Evolutionary conservation across 1,140 invertebrate genomes (phyloP).

Genomic region (Hormaphis cornu): DNA sequence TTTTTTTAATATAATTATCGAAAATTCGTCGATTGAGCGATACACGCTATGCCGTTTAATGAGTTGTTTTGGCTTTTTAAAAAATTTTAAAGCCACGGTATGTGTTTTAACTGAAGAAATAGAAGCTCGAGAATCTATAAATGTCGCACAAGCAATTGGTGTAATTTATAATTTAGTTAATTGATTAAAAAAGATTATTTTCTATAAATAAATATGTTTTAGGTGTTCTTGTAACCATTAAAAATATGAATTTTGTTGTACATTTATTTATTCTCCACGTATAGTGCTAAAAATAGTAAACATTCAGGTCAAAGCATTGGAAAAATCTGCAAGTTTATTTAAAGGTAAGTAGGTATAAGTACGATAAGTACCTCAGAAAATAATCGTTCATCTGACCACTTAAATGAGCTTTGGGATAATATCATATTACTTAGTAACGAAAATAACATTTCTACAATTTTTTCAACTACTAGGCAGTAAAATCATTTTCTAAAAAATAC

Average conservation of each 20-base stretch:
- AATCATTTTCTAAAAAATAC: too few relatives aligned
- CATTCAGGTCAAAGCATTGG: neutral
- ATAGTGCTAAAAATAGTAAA: neutral
- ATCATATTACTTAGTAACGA: neutral
- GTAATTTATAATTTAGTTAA: neutral
- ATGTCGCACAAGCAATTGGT: neutral
- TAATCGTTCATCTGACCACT: neutral
- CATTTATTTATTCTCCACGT: neutral
- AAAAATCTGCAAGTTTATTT: neutral
- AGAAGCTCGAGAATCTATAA: neutral
- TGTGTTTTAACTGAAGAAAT: neutral
- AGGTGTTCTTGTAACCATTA: neutral
- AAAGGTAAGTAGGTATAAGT: too few relatives aligned
- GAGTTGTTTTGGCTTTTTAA: neutral
- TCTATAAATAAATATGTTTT: neutral
- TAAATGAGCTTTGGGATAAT: neutral
- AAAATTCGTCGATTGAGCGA: neutral
- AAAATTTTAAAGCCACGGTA: neutral
- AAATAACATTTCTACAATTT: too few relatives aligned
- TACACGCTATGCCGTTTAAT: neutral
- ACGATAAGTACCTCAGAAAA: neutral
- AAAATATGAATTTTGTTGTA: neutral
- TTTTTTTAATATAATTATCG: too few relatives aligned
- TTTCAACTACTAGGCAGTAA: too few relatives aligned
- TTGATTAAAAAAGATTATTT: neutral